A percentile compares a stretch with the other conserved stretches of the same genome.
phyloP scores from a whole-genome alignment of 2,888 invertebrate genomes.

The Habrosyne pyritoides region DNA sequence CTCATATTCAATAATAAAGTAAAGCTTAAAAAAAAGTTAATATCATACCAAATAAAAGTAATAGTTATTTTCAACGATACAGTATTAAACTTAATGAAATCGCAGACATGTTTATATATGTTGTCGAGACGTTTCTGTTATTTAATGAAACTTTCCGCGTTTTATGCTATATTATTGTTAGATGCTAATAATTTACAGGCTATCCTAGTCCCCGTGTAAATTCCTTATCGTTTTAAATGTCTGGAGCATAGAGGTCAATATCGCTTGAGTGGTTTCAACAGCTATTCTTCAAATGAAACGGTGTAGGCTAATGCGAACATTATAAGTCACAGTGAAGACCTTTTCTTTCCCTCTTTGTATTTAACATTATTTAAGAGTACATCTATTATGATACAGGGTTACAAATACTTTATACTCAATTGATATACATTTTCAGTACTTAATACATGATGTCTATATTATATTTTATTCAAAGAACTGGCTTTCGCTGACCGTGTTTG shows the following conservation, averaged over 20 bases:
- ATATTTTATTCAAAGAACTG: too few relatives aligned
- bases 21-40: too few relatives aligned
- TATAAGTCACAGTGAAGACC: too few relatives aligned
- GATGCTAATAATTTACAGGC: slow-evolving; percentile 30
- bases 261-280: not conserved
- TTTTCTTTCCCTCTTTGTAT: not conserved
- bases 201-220: slow-evolving; percentile 1
- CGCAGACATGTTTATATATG: slow-evolving; percentile 1
- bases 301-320: too few relatives aligned
- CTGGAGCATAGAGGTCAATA: not conserved
- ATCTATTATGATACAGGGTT: not conserved
- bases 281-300: too few relatives aligned
- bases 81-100: not conserved
- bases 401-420: too few relatives aligned
- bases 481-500: too few relatives aligned
- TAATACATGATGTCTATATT: too few relatives aligned
- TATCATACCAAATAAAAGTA: too few relatives aligned
- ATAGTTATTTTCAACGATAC: too few relatives aligned
- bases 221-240: not conserved
- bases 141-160: slow-evolving; percentile 31
- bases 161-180: slow-evolving; percentile 31
- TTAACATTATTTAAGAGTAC: not conserved
- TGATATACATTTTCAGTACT: too few relatives aligned
- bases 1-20: too few relatives aligned
- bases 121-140: slow-evolving; percentile 24